Evolutionary conservation across 35 echinoderm and acorn worm species (phyloP).

Genomic region (Hemicentrotus pulcherrimus): DNA sequence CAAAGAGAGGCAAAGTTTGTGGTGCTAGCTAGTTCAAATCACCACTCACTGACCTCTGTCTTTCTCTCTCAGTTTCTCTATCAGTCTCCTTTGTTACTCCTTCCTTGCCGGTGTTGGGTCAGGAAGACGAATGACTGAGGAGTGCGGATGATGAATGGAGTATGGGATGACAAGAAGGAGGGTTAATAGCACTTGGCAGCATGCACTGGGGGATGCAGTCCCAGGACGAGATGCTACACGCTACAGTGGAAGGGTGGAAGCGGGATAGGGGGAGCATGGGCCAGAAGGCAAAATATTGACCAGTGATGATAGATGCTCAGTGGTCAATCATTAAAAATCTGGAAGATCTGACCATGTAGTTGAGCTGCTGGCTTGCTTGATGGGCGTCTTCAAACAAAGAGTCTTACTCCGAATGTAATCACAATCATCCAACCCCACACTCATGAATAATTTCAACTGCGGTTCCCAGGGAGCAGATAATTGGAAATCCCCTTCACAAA

Average conservation of each 20-base stretch:
- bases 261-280: neutral
- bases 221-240: neutral
- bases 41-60: neutral
- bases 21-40: neutral
- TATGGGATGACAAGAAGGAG: neutral
- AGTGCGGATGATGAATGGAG: neutral
- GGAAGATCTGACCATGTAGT: neutral
- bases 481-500: slow-evolving; percentile 11
- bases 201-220: neutral
- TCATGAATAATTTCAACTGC: neutral
- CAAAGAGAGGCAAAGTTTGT: neutral
- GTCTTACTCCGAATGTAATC: neutral
- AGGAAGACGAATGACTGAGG: slow-evolving; percentile 1
- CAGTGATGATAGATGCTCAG: neutral
- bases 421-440: neutral
- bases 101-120: neutral
- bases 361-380: neutral
- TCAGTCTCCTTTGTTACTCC: neutral
- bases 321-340: neutral
- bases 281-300: neutral
- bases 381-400: neutral
- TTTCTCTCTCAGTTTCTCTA: neutral
- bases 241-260: neutral
- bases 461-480: neutral
- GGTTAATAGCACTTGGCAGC: neutral